phyloP scores from a whole-genome alignment of 2,113 vertebrate genomes.

The Dasyornis broadbenti region DNA sequence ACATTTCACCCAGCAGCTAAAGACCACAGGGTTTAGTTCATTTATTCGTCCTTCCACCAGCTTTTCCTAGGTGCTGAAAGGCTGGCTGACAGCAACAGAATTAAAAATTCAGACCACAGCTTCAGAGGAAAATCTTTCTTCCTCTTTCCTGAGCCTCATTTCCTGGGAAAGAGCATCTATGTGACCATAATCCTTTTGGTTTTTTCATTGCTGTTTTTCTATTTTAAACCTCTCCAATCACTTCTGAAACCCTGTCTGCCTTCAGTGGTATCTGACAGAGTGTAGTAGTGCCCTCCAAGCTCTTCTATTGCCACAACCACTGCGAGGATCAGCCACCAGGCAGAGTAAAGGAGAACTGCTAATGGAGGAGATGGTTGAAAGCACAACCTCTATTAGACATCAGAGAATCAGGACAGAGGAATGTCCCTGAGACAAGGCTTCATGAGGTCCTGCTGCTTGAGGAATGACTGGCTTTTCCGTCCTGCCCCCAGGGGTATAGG shows the following conservation, averaged over 20 bases:
- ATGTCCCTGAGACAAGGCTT: slow-evolving; percentile 21
- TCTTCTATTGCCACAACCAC: background rate
- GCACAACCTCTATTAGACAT: slow-evolving; percentile 2
- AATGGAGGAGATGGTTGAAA: background rate
- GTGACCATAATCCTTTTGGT: background rate
- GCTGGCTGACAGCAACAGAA: background rate
- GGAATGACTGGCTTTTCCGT: slow-evolving; percentile 49
- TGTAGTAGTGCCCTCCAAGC: background rate
- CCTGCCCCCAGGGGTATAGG: background rate
- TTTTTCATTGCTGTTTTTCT: background rate
- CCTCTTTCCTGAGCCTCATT: background rate
- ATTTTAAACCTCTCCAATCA: background rate
- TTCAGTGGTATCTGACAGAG: background rate
- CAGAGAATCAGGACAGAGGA: slow-evolving; percentile 29
- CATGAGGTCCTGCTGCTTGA: slow-evolving; percentile 46
- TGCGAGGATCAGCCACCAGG: background rate
- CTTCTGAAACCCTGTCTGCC: background rate
- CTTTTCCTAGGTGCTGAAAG: background rate
- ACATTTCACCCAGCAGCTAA: background rate
- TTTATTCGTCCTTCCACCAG: background rate
- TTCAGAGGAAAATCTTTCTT: background rate
- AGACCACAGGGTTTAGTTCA: background rate
- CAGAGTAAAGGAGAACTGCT: background rate
- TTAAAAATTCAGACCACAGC: background rate
- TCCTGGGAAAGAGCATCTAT: background rate